Conservation (phyloP, 2,113 vertebrate genomes). For the Phrynocephalus versicolor region DNA sequence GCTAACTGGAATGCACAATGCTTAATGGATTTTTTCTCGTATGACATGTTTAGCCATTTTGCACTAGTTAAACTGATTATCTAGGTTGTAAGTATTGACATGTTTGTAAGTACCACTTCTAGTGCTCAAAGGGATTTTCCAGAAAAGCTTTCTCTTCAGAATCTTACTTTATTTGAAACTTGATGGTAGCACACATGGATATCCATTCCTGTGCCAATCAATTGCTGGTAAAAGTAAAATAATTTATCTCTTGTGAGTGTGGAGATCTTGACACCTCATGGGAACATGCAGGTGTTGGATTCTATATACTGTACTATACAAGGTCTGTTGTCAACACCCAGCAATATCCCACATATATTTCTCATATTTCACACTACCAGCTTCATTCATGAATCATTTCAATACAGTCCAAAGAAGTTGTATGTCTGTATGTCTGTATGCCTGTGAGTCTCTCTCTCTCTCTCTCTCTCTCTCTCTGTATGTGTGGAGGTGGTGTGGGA, state of each 20-base stretch:
- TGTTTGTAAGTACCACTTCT: background rate
- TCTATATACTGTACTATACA: slow-evolving; percentile 19
- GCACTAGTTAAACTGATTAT: background rate
- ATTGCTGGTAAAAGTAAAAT: slow-evolving; percentile 27
- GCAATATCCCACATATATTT: slow-evolving; percentile 29
- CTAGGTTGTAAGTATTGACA: background rate
- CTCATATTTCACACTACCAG: slow-evolving; percentile 27
- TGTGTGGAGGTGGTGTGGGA: background rate
- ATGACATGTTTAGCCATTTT: background rate
- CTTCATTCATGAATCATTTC: slow-evolving; percentile 29
- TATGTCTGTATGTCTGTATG: background rate
- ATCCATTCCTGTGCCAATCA: background rate
- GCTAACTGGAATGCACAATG: background rate
- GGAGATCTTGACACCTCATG: slow-evolving; percentile 6
- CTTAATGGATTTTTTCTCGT: background rate
- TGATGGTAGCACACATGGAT: background rate
- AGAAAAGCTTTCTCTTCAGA: background rate
- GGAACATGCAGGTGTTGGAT: slow-evolving; percentile 23
- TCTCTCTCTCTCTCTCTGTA: background rate
- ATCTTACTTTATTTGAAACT: slow-evolving; percentile 8
- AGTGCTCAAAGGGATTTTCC: too few relatives aligned
- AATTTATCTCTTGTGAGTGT: slow-evolving; percentile 16
- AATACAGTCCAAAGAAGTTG: slow-evolving; percentile 24
- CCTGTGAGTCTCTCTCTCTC: background rate
- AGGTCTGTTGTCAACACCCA: slow-evolving; percentile 19